Percentiles rank a stretch among this genome's conserved stretches.
These are phyloP conservation scores for Tiliacea aurago DNA, from an alignment of 2,888 invertebrate species.

Conservation along the genomic window DNA sequence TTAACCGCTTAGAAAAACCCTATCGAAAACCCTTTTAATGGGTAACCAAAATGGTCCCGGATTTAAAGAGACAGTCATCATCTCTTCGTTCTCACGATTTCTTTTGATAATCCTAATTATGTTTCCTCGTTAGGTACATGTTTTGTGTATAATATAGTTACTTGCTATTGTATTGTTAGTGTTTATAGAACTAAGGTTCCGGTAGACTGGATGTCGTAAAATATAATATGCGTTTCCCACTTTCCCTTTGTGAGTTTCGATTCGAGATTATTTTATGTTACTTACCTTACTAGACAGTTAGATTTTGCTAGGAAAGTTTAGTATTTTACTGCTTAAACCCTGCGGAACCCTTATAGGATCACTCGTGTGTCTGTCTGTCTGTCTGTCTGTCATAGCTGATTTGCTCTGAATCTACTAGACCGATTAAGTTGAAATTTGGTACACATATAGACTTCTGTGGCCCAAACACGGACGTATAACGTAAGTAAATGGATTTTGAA, in stretches of 20 bases:
- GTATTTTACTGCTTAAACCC: not conserved
- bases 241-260: slow-evolving; percentile 55
- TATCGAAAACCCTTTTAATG: too few species aligned
- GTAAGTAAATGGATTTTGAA: too few species aligned
- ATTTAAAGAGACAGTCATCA: not conserved
- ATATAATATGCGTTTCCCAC: slow-evolving; percentile 59
- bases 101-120: not conserved
- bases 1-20: too few species aligned
- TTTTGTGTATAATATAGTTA: not conserved
- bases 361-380: too few species aligned
- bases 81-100: not conserved
- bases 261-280: slow-evolving; percentile 36
- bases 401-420: too few species aligned
- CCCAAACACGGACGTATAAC: too few species aligned
- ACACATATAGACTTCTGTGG: too few species aligned
- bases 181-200: slow-evolving; percentile 55
- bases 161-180: slow-evolving; percentile 17
- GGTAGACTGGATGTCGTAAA: slow-evolving; percentile 64
- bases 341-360: too few species aligned
- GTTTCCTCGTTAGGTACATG: not conserved
- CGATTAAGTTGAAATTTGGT: too few species aligned
- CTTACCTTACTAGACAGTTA: not conserved
- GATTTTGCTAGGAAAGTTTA: not conserved
- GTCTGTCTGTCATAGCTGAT: too few species aligned
- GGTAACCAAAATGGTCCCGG: too few species aligned